These are phyloP conservation scores for Drosophila subsilvestris DNA, from an alignment of 2,888 invertebrate genomes.

Conservation along the genomic window DNA sequence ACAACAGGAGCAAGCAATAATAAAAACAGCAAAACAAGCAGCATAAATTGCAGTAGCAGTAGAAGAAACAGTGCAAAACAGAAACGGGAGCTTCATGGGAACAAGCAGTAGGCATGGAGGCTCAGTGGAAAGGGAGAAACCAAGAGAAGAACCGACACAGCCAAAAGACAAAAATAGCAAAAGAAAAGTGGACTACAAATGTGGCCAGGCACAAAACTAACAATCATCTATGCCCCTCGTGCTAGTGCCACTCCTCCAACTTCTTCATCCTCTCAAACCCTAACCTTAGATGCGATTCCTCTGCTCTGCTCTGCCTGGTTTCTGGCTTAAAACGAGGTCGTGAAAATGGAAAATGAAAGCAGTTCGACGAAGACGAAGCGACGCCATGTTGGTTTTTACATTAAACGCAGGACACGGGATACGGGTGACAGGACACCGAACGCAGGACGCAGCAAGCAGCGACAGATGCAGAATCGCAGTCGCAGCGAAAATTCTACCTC, in stretches of 20 bases:
- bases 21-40: conserved; percentile 37
- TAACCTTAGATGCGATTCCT: conserved; percentile 18
- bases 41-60: conserved; percentile 59
- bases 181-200: conserved; percentile 49
- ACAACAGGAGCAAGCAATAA: conserved; percentile 35
- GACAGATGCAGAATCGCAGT: neutral
- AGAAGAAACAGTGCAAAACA: neutral
- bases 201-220: conserved; percentile 44
- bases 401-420: neutral
- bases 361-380: conserved; percentile 67
- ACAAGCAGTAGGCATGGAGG: neutral
- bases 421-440: neutral
- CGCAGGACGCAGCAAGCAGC: neutral
- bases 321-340: conserved; percentile 81
- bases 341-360: conserved; percentile 84
- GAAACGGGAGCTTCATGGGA: neutral
- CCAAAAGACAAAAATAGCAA: conserved; percentile 40
- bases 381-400: conserved; percentile 52
- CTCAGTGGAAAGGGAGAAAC: too few species aligned
- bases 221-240: conserved; percentile 11
- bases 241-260: neutral
- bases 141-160: neutral
- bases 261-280: neutral
- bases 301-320: conserved; percentile 6
- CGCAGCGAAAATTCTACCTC: conserved; percentile 11